Percentiles rank a stretch among this genome's conserved stretches.
Conservation (phyloP, 2,888 invertebrate species). For the Aelia acuminata region DNA sequence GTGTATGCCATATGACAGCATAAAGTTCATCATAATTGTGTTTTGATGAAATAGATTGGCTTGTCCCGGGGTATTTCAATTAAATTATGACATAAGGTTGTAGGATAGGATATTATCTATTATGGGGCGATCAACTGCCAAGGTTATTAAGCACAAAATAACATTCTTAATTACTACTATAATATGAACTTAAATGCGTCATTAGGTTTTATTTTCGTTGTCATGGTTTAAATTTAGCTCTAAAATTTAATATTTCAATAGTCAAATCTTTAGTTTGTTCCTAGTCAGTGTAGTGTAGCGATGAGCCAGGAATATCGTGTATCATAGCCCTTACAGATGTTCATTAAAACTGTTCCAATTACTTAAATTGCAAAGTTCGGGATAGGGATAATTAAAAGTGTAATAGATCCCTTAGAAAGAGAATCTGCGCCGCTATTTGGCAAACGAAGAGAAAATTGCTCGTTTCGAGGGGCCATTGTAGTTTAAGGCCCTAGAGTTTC, state of each 20-base stretch:
- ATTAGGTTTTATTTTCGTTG: neutral
- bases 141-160: no score
- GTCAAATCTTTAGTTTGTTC: neutral
- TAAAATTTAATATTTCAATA: neutral
- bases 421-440: neutral
- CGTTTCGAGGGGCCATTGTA: neutral
- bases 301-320: conserved; percentile 16
- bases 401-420: conserved; percentile 18
- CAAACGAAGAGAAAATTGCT: neutral
- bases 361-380: conserved; percentile 29
- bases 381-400: conserved; percentile 46
- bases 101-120: no score
- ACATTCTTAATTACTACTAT: no score
- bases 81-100: no score
- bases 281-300: neutral
- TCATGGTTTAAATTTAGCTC: neutral
- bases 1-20: no score
- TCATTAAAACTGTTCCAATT: conserved; percentile 48
- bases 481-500: neutral
- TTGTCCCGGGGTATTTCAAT: no score
- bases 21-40: no score
- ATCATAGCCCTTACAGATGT: conserved; percentile 18
- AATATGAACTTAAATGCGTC: no score
- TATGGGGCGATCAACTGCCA: no score
- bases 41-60: no score